Conservation (phyloP, 1,140 invertebrate genomes). For the Halictus rubicundus region DNA sequence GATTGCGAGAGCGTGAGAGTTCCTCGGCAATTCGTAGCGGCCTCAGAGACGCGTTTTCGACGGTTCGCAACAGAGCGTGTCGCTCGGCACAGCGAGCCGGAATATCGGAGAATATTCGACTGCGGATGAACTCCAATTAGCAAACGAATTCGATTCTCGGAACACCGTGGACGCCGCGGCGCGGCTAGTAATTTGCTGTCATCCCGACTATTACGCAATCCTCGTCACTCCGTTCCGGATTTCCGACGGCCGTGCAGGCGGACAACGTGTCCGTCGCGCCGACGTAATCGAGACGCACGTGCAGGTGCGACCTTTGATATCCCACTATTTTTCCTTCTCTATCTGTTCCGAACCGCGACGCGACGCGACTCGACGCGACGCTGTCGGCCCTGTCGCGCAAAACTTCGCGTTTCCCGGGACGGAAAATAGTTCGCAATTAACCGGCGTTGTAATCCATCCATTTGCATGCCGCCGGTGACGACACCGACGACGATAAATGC, state of each 20-base stretch:
- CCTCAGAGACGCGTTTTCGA: too few relatives aligned
- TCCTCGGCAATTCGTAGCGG: too few relatives aligned
- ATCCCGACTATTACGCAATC: conserved; percentile 22
- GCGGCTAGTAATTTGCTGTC: neutral
- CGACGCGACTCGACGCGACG: too few relatives aligned
- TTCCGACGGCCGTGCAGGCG: conserved; percentile 27
- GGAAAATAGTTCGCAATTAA: conserved; percentile 42
- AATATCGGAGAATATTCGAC: neutral
- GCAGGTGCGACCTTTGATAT: conserved; percentile 49
- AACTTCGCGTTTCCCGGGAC: conserved; percentile 5
- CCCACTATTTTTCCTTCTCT: neutral
- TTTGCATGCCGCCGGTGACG: conserved; percentile 8
- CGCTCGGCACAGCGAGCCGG: too few relatives aligned
- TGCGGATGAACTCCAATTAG: neutral
- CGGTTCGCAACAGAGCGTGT: too few relatives aligned
- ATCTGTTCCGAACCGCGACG: too few relatives aligned
- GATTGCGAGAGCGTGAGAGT: too few relatives aligned
- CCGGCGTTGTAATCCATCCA: conserved; percentile 35
- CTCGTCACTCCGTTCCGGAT: conserved; percentile 21
- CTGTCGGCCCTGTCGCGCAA: too few relatives aligned
- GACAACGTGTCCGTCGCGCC: neutral
- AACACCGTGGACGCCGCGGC: neutral
- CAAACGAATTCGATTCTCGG: neutral
- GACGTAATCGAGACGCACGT: conserved; percentile 25
- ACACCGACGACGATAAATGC: conserved; percentile 12